Percentiles rank a stretch among this genome's conserved stretches.
Conservation (phyloP, 1,140 invertebrate species). For the Gryllus bimaculatus region DNA sequence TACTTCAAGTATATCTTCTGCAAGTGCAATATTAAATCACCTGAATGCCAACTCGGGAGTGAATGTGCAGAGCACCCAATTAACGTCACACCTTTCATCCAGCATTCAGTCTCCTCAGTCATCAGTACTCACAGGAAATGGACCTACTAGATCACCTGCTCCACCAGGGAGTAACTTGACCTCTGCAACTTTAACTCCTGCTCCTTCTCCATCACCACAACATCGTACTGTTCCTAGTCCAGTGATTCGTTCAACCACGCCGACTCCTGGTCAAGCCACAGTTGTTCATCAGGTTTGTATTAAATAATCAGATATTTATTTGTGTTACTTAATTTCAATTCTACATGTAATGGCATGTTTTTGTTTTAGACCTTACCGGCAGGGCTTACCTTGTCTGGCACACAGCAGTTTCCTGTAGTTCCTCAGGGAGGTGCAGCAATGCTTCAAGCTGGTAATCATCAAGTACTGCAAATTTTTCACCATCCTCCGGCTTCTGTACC, state of each 20-base stretch:
- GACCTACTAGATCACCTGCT: slow-evolving; percentile 10
- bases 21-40: neutral
- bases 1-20: neutral
- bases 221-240: slow-evolving; percentile 22
- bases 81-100: neutral
- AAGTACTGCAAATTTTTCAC: slow-evolving; percentile 27
- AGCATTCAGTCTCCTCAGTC: neutral
- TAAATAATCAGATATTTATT: neutral
- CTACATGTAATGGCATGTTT: neutral
- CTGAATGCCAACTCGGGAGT: neutral
- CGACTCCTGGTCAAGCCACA: slow-evolving; percentile 23
- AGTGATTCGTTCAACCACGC: slow-evolving; percentile 21
- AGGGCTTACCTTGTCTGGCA: slow-evolving; percentile 15
- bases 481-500: slow-evolving; percentile 18
- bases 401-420: slow-evolving; percentile 21
- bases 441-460: slow-evolving; percentile 20
- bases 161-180: neutral
- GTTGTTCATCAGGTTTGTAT: slow-evolving; percentile 26
- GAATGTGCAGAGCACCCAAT: neutral
- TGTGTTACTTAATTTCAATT: neutral
- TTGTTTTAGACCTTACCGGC: slow-evolving; percentile 8
- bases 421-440: slow-evolving; percentile 19
- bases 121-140: neutral
- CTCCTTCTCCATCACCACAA: slow-evolving; percentile 24
- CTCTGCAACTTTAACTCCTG: slow-evolving; percentile 13